These are phyloP conservation scores for Drosophila neocordata DNA, from an alignment of 1,140 invertebrate species.

Conservation along the genomic window DNA sequence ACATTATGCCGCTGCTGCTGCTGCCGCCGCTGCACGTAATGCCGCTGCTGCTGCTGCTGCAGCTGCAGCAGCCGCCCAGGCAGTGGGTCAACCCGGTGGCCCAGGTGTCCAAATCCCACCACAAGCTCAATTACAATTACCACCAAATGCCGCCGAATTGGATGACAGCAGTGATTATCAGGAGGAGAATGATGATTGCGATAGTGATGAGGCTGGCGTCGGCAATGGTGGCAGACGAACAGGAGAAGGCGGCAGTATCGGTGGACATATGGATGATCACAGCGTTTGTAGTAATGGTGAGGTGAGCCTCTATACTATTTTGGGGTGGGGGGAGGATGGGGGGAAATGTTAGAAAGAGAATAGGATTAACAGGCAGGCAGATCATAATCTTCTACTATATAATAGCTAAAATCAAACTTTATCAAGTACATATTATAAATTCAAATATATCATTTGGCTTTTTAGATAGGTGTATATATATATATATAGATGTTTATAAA, in stretches of 20 bases:
- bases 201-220: conserved; percentile 76
- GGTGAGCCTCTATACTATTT: conserved; percentile 80
- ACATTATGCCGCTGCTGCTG: conserved; percentile 74
- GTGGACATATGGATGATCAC: conserved; percentile 77
- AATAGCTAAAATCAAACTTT: too few relatives aligned
- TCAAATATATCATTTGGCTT: too few relatives aligned
- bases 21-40: conserved; percentile 66
- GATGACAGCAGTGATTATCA: conserved; percentile 80
- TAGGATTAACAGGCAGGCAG: too few relatives aligned
- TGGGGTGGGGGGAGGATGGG: conserved; percentile 21
- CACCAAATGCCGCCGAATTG: conserved; percentile 43
- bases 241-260: conserved; percentile 36
- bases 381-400: too few relatives aligned
- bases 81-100: conserved; percentile 13
- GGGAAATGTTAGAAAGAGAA: too few relatives aligned
- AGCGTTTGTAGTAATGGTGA: conserved; percentile 83
- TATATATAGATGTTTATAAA: too few relatives aligned
- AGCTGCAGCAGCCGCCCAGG: conserved; percentile 55
- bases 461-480: too few relatives aligned
- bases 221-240: conserved; percentile 37
- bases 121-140: neutral
- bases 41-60: conserved; percentile 64
- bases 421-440: too few relatives aligned
- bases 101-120: neutral
- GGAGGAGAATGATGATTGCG: conserved; percentile 79